phyloP scores from a whole-genome alignment of 1,140 invertebrate species.

The Ceratosolen solmsi region DNA sequence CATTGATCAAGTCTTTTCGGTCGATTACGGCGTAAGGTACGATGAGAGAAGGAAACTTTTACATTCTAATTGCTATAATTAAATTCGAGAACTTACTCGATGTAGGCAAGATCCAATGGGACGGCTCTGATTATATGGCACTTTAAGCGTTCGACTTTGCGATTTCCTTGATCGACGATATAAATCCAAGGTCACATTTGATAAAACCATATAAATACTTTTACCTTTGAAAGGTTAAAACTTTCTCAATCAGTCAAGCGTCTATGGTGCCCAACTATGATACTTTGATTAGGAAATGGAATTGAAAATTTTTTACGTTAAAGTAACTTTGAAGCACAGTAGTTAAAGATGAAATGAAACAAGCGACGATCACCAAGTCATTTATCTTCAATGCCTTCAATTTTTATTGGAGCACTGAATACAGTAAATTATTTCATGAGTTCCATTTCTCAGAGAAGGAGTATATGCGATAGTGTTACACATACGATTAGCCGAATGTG shows the following conservation, averaged over 20 bases:
- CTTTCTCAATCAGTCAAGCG: background rate
- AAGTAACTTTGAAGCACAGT: background rate
- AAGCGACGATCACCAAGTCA: slow-evolving; percentile 43
- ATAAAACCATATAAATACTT: background rate
- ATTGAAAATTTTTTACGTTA: background rate
- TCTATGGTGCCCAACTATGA: background rate
- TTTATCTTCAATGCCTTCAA: slow-evolving; percentile 56
- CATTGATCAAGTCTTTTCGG: slow-evolving; percentile 57
- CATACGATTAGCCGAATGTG: slow-evolving; percentile 67
- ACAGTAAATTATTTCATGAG: slow-evolving; percentile 68
- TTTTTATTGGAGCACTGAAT: slow-evolving; percentile 61
- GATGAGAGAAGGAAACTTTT: slow-evolving; percentile 60
- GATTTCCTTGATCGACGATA: background rate
- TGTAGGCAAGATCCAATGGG: slow-evolving; percentile 15
- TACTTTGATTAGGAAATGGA: background rate
- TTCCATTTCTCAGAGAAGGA: slow-evolving; percentile 58
- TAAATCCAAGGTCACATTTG: background rate
- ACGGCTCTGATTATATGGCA: background rate
- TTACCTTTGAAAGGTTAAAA: background rate
- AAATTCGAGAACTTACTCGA: slow-evolving; percentile 69
- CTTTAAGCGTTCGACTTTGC: background rate
- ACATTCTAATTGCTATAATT: slow-evolving; percentile 68
- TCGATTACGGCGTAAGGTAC: slow-evolving; percentile 21
- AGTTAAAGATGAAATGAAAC: slow-evolving; percentile 16
- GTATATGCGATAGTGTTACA: slow-evolving; percentile 52